These are phyloP conservation scores for Austrolebias charrua DNA, from an alignment of 2,797 vertebrate genomes.

Conservation along the genomic window DNA sequence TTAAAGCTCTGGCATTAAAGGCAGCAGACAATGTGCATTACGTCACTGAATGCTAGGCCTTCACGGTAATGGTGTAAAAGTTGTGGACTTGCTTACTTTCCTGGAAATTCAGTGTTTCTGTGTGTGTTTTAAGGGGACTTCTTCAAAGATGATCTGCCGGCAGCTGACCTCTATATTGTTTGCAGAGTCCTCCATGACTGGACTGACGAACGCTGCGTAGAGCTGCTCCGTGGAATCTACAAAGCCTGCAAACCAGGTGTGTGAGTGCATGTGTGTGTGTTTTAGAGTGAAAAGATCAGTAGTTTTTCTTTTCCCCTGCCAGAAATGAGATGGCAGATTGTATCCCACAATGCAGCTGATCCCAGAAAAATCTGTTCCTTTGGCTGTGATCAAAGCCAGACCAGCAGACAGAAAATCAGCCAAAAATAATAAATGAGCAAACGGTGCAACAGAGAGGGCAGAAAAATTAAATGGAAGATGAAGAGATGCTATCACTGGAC, in stretches of 20 bases:
- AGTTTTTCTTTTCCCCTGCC: slow-evolving; percentile 22
- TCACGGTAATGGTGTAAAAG: neutral
- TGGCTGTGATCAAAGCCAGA: slow-evolving; percentile 68
- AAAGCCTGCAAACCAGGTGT: slow-evolving; percentile 82
- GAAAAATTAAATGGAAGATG: slow-evolving; percentile 7
- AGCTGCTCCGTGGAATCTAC: slow-evolving; percentile 78
- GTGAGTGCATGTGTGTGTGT: slow-evolving; percentile 22
- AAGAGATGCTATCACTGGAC: neutral
- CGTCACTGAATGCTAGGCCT: neutral
- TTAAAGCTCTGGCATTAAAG: too few species aligned
- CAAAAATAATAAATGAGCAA: slow-evolving; percentile 26
- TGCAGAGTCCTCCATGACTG: slow-evolving; percentile 89
- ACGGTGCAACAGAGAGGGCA: slow-evolving; percentile 1
- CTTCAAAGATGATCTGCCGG: slow-evolving; percentile 82
- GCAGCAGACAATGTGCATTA: too few species aligned
- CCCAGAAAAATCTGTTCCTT: slow-evolving; percentile 59
- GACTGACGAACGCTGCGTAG: slow-evolving; percentile 79
- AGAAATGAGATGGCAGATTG: slow-evolving; percentile 69
- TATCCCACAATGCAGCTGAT: slow-evolving; percentile 70
- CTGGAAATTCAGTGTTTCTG: neutral
- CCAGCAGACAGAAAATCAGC: slow-evolving; percentile 37
- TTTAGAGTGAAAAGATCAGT: slow-evolving; percentile 34
- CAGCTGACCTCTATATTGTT: slow-evolving; percentile 85
- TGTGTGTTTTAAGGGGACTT: slow-evolving; percentile 81
- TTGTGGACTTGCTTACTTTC: neutral